These are phyloP conservation scores for Drosophila pseudoananassae DNA, from an alignment of 1,140 invertebrate species.

Conservation along the genomic window DNA sequence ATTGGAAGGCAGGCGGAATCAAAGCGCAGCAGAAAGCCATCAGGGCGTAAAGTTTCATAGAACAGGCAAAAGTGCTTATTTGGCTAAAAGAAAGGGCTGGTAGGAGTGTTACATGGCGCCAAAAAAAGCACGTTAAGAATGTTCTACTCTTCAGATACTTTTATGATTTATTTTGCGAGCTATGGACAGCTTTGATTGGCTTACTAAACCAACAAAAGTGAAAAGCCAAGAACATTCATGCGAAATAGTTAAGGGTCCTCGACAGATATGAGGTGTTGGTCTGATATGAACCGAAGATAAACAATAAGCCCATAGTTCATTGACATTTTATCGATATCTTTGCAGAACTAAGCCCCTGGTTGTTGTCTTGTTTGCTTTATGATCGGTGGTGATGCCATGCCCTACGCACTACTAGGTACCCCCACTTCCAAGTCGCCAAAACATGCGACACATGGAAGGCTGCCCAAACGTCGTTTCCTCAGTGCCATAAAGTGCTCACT, in stretches of 20 bases:
- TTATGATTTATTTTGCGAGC: too few relatives aligned
- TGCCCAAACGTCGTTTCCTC: constrained; percentile 59
- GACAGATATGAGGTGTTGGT: constrained; percentile 21
- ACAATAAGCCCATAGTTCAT: constrained; percentile 16
- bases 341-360: constrained; percentile 22
- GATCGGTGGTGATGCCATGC: constrained; percentile 61
- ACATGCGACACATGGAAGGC: constrained; percentile 58
- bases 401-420: constrained; percentile 7
- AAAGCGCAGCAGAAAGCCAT: constrained; percentile 38
- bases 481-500: constrained; percentile 74
- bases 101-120: neutral
- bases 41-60: constrained; percentile 61
- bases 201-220: neutral
- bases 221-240: neutral
- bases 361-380: constrained; percentile 36
- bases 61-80: constrained; percentile 33
- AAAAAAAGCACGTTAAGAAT: neutral
- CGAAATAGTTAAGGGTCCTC: neutral
- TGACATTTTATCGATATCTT: constrained; percentile 41
- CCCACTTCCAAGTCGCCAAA: constrained; percentile 10
- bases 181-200: neutral
- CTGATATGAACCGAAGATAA: constrained; percentile 5
- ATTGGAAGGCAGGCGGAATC: constrained; percentile 62
- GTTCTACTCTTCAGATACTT: too few relatives aligned
- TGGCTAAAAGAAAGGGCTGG: constrained; percentile 32